Evolutionary conservation across 2,888 invertebrate species (phyloP), one percentile per base, ranked within the genome.

Genomic region (Cheilosia scutellata): DNA sequence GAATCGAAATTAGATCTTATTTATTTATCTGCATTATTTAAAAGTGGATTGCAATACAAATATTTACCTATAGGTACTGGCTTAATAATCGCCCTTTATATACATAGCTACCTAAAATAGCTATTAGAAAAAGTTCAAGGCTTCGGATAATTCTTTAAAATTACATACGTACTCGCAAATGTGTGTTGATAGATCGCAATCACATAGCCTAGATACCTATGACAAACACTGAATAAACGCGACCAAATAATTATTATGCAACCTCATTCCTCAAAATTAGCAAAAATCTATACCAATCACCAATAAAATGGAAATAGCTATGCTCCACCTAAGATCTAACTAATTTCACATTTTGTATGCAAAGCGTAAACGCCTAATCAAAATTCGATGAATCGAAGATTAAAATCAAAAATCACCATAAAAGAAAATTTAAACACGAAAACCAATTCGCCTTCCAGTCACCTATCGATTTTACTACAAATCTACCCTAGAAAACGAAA

Each of bases 371-470:
- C 58, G 60, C 65, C 68, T 83, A 83, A 84, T 78, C 70, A 62
- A 78, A 51, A 49, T 66, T 79, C 79, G 60, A 71, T 76, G 75
- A 84, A 79, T 79, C 55, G 55, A 42, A 71, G 79, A 84, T 76
- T 75, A 84, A 79, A 79, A 75, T 79, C 70, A 71, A 75, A 82
- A 79, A 71, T 70, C 71, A 74, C 66, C 70, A 79, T 79, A 65
- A 79, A 79, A 71, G 80, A 84, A 84, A 84, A 79, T 84, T 84
- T 71, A 84, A 79, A 66, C 75, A 65, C 75, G 27, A 71, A 51
- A 79, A 65, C 11, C 71, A 62, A 68, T 63, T 84, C 75, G 37
- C 65, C 72, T 60, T 40, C 65, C 58, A 84, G 66, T 55, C 72
- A 83, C 74, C 71, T 86, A 86, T 86, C 72, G 86, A 82, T 86